phyloP scores from a whole-genome alignment of 2,888 invertebrate genomes.

The Catotricha subobsoleta region DNA sequence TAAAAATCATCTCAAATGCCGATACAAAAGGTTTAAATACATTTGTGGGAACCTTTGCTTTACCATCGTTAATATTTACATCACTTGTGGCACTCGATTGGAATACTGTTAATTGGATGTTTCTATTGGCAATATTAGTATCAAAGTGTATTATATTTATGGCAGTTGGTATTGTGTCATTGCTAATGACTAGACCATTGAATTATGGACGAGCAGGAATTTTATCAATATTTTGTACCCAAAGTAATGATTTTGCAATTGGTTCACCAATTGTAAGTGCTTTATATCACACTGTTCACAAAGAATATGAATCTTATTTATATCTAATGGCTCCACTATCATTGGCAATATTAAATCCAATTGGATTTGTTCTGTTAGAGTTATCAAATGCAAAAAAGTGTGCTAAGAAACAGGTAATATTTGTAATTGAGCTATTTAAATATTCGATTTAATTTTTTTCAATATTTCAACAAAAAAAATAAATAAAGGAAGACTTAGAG shows the following conservation, averaged over 20 bases:
- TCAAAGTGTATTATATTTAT: slow-evolving; percentile 76
- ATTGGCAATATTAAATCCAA: slow-evolving; percentile 76
- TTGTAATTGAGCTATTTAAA: neutral
- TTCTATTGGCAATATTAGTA: slow-evolving; percentile 66
- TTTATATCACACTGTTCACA: slow-evolving; percentile 67
- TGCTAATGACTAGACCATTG: slow-evolving; percentile 61
- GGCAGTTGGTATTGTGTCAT: slow-evolving; percentile 53
- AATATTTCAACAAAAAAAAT: neutral
- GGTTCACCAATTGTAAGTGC: slow-evolving; percentile 88
- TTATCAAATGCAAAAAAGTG: slow-evolving; percentile 34
- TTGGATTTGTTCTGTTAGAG: slow-evolving; percentile 81
- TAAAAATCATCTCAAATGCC: slow-evolving; percentile 60
- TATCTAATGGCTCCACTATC: slow-evolving; percentile 72
- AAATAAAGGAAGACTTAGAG: neutral
- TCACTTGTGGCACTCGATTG: slow-evolving; percentile 74
- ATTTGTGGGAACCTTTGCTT: slow-evolving; percentile 83
- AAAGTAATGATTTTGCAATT: slow-evolving; percentile 94
- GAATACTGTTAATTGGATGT: slow-evolving; percentile 74
- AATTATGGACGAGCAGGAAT: slow-evolving; percentile 75
- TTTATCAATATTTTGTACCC: slow-evolving; percentile 87
- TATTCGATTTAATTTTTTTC: neutral
- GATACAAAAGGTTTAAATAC: slow-evolving; percentile 82
- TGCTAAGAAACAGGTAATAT: neutral
- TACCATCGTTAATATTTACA: slow-evolving; percentile 81
- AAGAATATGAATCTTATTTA: slow-evolving; percentile 68